A percentile compares a stretch with the other conserved stretches of the same genome.
These are phyloP conservation scores for Pandion haliaetus DNA, from an alignment of 2,113 vertebrate genomes.

Conservation along the genomic window DNA sequence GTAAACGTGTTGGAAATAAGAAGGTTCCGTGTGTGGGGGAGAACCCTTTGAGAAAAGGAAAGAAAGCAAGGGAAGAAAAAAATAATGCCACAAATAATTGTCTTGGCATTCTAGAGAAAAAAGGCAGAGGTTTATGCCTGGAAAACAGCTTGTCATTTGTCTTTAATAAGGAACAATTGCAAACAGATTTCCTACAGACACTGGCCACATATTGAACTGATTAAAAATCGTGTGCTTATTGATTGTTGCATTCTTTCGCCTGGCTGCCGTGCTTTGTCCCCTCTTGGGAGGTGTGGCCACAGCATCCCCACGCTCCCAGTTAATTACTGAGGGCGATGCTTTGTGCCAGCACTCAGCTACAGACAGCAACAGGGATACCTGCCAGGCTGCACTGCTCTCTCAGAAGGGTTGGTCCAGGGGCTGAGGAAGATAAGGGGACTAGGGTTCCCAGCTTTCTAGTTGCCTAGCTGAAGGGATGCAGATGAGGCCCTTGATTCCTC, in stretches of 20 bases:
- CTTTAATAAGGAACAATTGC: neutral
- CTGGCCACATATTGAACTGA: neutral
- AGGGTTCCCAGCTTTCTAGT: neutral
- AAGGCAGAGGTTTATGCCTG: constrained; percentile 22
- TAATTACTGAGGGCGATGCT: neutral
- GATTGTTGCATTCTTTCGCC: neutral
- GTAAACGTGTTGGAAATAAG: neutral
- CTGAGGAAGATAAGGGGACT: neutral
- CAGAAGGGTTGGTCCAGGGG: neutral
- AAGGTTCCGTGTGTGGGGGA: constrained; percentile 26
- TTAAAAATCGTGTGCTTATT: neutral
- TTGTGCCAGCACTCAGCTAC: fast-evolving
- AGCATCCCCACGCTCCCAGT: neutral
- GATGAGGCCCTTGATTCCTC: neutral
- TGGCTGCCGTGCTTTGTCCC: neutral
- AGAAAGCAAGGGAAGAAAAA: neutral
- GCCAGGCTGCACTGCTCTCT: neutral
- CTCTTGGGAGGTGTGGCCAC: neutral
- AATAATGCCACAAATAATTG: neutral
- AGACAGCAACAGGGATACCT: neutral
- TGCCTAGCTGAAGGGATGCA: neutral
- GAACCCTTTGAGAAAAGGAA: neutral
- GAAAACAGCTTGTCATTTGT: constrained; percentile 48
- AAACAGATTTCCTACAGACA: constrained; percentile 45
- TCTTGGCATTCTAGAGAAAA: constrained; percentile 7